phyloP scores from a whole-genome alignment of 2,888 invertebrate species.

The Scaptomyza polygonia region DNA sequence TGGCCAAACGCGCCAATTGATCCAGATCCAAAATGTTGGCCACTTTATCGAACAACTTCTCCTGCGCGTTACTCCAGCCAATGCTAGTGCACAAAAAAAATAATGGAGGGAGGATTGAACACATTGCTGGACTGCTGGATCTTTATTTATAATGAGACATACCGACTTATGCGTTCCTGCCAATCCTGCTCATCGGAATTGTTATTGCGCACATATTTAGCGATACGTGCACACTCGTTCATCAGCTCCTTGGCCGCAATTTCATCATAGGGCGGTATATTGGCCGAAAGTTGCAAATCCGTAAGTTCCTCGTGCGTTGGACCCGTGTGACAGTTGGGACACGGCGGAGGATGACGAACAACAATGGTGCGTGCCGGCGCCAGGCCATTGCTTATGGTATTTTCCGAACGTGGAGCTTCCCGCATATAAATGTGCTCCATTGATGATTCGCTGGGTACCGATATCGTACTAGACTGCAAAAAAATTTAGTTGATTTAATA shows the following conservation, averaged over 20 bases:
- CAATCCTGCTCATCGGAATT: conserved; percentile 87
- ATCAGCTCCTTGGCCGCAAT: conserved; percentile 87
- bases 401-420: conserved; percentile 85
- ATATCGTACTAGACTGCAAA: conserved; percentile 64
- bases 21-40: conserved; percentile 88
- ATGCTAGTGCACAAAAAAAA: conserved; percentile 81
- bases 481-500: not conserved
- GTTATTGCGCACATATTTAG: conserved; percentile 86
- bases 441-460: conserved; percentile 59
- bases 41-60: conserved; percentile 88
- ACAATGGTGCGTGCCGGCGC: conserved; percentile 81
- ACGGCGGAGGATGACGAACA: conserved; percentile 83
- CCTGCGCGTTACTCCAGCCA: conserved; percentile 88
- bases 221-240: conserved; percentile 89
- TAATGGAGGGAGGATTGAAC: no score
- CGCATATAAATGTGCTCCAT: conserved; percentile 91
- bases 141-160: conserved; percentile 52
- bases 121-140: not conserved
- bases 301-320: conserved; percentile 85
- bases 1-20: conserved; percentile 87
- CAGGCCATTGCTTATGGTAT: conserved; percentile 78
- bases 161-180: conserved; percentile 89
- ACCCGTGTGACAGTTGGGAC: conserved; percentile 83
- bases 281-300: conserved; percentile 82
- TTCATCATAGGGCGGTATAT: conserved; percentile 86